Evolutionary conservation across 23 tunicate species (phyloP).

Genomic region (Oikopleura dioica): DNA sequence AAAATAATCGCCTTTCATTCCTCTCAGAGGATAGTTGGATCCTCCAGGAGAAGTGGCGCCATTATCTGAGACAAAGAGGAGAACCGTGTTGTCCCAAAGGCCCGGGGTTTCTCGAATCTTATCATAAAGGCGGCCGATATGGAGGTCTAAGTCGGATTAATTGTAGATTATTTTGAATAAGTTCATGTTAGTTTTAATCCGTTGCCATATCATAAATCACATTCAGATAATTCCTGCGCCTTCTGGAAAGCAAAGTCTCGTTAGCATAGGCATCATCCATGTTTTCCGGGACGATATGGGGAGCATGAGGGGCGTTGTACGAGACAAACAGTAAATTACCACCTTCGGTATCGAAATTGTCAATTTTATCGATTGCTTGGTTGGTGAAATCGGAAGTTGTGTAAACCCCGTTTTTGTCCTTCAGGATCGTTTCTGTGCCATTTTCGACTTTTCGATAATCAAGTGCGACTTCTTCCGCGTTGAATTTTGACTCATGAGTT

Average conservation of each 20-base stretch:
- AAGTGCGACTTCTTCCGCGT: too few species aligned
- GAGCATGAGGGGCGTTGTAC: slow-evolving; percentile 35
- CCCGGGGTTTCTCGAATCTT: neutral
- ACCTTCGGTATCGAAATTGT: slow-evolving; percentile 2
- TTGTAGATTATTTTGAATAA: too few species aligned
- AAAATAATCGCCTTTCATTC: neutral
- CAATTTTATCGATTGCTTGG: slow-evolving; percentile 22
- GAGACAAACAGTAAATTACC: slow-evolving; percentile 27
- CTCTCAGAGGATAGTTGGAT: neutral
- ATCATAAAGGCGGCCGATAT: neutral
- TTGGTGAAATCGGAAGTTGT: slow-evolving; percentile 26
- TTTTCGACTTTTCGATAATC: neutral
- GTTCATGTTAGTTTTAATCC: too few species aligned
- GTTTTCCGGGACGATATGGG: neutral
- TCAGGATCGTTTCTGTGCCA: neutral
- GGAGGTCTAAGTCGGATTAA: too few species aligned
- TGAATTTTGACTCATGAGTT: neutral
- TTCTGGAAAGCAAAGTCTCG: neutral
- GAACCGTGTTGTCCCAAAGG: neutral
- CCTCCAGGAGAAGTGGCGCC: neutral
- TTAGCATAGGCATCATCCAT: neutral
- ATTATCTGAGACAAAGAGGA: slow-evolving; percentile 1
- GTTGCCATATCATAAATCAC: neutral
- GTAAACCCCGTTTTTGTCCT: slow-evolving; percentile 6
- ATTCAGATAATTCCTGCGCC: neutral